Conservation (phyloP, 2,797 vertebrate species). For the Lacerta agilis region DNA sequence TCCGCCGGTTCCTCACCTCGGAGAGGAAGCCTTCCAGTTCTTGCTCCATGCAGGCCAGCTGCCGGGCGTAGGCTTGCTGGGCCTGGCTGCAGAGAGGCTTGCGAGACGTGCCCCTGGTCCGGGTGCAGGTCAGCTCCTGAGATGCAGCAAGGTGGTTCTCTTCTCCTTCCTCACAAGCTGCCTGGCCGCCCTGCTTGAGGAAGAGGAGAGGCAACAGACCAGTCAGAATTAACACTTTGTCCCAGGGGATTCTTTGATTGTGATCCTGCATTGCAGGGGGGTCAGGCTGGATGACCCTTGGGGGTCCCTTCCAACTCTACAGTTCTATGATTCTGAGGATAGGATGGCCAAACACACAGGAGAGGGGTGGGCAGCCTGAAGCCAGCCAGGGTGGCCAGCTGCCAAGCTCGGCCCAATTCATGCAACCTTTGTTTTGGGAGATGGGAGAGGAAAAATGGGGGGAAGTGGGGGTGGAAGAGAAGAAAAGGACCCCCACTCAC, state of each 20-base stretch:
- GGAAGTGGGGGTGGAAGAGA: no score
- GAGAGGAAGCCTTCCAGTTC: not conserved
- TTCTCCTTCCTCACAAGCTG: rapidly evolving
- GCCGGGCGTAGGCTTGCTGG: not conserved
- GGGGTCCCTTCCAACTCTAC: not conserved
- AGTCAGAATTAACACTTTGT: not conserved
- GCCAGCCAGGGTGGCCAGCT: no score
- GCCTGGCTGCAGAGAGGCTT: rapidly evolving
- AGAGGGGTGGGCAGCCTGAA: not conserved
- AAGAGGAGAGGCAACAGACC: not conserved
- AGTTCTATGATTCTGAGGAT: no score
- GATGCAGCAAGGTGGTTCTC: rapidly evolving
- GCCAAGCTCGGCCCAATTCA: no score
- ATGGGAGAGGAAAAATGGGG: no score
- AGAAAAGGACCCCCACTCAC: no score
- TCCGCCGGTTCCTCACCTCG: not conserved
- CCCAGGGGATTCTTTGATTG: not conserved
- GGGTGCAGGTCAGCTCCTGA: no score
- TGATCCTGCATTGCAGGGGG: not conserved
- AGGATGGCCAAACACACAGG: not conserved
- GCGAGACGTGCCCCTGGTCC: not conserved
- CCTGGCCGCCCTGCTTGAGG: not conserved
- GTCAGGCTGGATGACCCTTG: not conserved
- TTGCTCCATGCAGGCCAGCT: slow-evolving; percentile 23
- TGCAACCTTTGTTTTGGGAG: no score